phyloP scores from a whole-genome alignment of 2,113 vertebrate genomes.

The Eira barbara region DNA sequence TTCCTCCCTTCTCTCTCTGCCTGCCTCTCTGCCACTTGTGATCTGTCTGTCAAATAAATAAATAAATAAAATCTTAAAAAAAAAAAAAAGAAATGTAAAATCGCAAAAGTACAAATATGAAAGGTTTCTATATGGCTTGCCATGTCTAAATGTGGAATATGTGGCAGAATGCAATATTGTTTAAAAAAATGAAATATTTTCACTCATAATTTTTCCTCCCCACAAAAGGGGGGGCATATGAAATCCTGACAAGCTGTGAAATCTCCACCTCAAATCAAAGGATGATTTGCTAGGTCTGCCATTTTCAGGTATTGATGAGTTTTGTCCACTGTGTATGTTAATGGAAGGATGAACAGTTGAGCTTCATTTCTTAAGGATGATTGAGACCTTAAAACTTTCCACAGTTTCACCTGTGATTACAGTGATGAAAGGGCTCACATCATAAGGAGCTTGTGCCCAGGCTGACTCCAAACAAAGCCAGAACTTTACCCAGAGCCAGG shows the following conservation, averaged over 20 bases:
- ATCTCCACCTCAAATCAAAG: neutral
- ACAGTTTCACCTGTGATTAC: neutral
- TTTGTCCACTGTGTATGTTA: neutral
- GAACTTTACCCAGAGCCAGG: neutral
- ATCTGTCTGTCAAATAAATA: too few relatives aligned
- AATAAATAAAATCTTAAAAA: too few relatives aligned
- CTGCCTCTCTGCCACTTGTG: too few relatives aligned
- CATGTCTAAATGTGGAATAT: neutral
- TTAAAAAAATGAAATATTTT: neutral
- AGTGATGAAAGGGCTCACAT: neutral
- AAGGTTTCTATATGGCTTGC: neutral
- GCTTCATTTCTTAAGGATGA: slow-evolving; percentile 1
- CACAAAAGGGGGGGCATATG: neutral
- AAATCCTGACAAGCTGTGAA: slow-evolving; percentile 11
- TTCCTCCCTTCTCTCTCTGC: too few relatives aligned
- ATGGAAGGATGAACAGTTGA: neutral
- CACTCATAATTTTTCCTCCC: neutral
- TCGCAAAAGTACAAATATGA: neutral
- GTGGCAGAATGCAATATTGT: neutral
- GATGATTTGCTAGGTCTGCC: neutral
- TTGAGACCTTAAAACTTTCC: neutral
- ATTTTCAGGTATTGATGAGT: neutral
- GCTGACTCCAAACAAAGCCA: neutral
- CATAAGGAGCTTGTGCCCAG: neutral
- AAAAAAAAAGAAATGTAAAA: neutral